A percentile compares a stretch with the other conserved stretches of the same genome.
phyloP scores from a whole-genome alignment of 1,140 invertebrate species.

The Penaeus vannamei region DNA sequence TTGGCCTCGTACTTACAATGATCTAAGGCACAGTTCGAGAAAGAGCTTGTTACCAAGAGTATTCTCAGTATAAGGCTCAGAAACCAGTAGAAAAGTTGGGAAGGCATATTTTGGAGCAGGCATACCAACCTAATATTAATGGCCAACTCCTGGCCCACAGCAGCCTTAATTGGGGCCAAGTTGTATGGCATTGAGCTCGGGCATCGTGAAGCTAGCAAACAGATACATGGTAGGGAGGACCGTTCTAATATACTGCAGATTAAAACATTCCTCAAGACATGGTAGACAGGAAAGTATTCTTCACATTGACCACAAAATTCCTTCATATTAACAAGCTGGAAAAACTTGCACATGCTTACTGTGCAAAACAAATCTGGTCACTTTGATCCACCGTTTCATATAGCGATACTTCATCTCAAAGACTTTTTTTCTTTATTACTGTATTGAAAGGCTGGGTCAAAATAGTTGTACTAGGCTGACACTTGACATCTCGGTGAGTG shows the following conservation, averaged over 20 bases:
- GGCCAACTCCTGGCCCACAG: slow-evolving; percentile 42
- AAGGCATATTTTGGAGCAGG: slow-evolving; percentile 54
- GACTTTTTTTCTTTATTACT: slow-evolving; percentile 29
- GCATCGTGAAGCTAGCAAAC: slow-evolving; percentile 50
- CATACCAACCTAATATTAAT: slow-evolving; percentile 53
- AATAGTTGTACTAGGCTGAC: slow-evolving; percentile 50
- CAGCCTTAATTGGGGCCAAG: slow-evolving; percentile 19
- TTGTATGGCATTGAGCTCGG: slow-evolving; percentile 44
- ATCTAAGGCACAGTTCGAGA: slow-evolving; percentile 55
- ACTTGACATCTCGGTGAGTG: slow-evolving; percentile 21
- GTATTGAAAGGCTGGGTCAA: slow-evolving; percentile 13
- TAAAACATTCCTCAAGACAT: slow-evolving; percentile 34
- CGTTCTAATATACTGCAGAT: slow-evolving; percentile 14
- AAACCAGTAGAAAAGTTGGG: slow-evolving; percentile 55
- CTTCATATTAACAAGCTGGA: slow-evolving; percentile 3
- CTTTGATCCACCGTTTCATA: too few species aligned
- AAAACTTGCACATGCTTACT: slow-evolving; percentile 9
- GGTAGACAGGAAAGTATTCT: slow-evolving; percentile 38
- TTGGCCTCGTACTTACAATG: slow-evolving; percentile 49
- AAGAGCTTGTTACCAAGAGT: slow-evolving; percentile 52
- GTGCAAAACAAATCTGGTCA: too few species aligned
- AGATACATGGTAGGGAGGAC: slow-evolving; percentile 44
- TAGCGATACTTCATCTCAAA: neutral
- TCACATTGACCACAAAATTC: slow-evolving; percentile 31
- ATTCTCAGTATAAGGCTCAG: slow-evolving; percentile 52